Evolutionary conservation across 2,888 invertebrate species (phyloP), one percentile per base, ranked within the genome.

Genomic region (Drosophila hamatofila): DNA sequence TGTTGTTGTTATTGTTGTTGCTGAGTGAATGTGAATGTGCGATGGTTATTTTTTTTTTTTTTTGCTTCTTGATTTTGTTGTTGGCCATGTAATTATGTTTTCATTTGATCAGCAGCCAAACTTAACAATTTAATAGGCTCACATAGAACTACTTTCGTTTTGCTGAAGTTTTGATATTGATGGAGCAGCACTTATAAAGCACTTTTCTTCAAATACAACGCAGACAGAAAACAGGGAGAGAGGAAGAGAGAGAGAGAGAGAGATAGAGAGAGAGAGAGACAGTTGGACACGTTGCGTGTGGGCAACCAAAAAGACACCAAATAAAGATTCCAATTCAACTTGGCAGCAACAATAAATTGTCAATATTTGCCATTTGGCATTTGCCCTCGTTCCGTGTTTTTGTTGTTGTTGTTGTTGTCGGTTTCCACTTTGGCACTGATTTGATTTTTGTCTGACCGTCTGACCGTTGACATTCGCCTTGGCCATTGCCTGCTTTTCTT

Each of bases 91-190:
- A 86, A 84, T 86, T 84, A 83, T 83, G 71, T 81, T 87, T 87
- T 76, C 69, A 81, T 78, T 82, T 72, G 39, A 55, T 70, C 72
- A 60, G 68, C 74, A 67, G 51, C 14, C 33, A 42, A 68, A 80
- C 65, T 78, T 55, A 49, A 30, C 61, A 83, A 78, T 58, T 81
- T 81, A 81, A 83, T 88, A 78, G 75, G 67, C 75, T 44, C 59
- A 71, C 80, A 67, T 76, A 81, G 86, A 82, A 88, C 87, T 85
- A 88, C 83, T 86, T 83, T 86, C 88, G 78, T 86, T 88, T 86
- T 78, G 88, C 69, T 76, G 63, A 63, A 69, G 74, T 86, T 74
- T 80, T 80, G 81, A 83, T 87, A 73, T 87, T 81, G 84, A 83
- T 87, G 84, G 72, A 83, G 75, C 72, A 72, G 75, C 81, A 81